Base-by-base conservation (phyloP, 2,113 vertebrate species). In the Cottus gobio region DNA sequence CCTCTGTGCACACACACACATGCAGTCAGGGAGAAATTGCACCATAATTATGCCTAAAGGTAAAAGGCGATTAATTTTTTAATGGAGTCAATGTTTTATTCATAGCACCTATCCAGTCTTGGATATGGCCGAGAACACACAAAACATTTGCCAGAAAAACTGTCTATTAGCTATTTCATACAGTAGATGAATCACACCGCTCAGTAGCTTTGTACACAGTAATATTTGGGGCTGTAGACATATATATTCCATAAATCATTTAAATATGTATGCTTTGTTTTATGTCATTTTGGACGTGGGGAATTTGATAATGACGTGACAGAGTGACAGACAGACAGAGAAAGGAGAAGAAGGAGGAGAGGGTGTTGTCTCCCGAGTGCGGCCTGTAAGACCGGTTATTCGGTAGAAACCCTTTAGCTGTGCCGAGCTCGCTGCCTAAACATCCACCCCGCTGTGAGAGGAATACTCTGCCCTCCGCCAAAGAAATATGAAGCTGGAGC, bases 71-170 rank as follows among this genome's bases (percentile, higher is more conserved):
- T 94, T 85, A 85, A 94, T 94, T 92, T 95, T 95, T 93, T 91
- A 93, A 94, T 94, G 89, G 89, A 91, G 87, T 92, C 75, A 87
- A 95, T 95, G 90, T 94, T 94, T 95, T 95, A 95, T 95, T 95
- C 93, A 95, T 93, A 83, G 57, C 65, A 82, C 74, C 80, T 82
- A 84, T 85, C 86, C 79, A 85, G 85, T 90, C 85, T 84, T 85
- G 76, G 74, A 86, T 87, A 80, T 91, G 89, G 80, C 71, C 79
- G 71, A 82, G 63, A 24, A 52, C 89, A 90, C 73, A 68, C 42
- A 50, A 46, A 89, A 62, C 58, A 24, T 11, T 16, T 58, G 79
- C 87, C 85, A 90, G 76, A 79, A 83, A 62, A 88, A 82, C 50
- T 63, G 64, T n/a, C 82, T 77, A 73, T 88, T 85, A 84, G 80